Evolutionary conservation across 2,888 invertebrate species (phyloP).

Genomic region (Mythimna pallens): DNA sequence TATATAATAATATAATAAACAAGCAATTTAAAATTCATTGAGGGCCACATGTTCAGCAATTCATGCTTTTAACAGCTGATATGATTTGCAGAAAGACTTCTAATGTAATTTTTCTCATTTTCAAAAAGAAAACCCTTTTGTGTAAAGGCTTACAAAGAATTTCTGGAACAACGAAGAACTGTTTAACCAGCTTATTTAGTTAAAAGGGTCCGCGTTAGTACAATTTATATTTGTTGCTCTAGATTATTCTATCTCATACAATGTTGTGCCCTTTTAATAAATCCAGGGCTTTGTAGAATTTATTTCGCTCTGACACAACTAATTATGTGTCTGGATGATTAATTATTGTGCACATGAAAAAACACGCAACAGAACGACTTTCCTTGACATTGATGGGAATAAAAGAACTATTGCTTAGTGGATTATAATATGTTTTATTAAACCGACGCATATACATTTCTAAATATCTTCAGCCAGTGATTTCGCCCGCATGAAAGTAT

Average conservation of each 20-base stretch:
- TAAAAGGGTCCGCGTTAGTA: constrained; percentile 35
- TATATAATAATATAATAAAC: no score
- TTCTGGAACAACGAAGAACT: neutral
- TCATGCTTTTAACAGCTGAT: neutral
- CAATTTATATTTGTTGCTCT: constrained; percentile 12
- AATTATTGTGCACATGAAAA: constrained; percentile 13
- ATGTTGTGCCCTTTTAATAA: constrained; percentile 17
- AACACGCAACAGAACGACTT: constrained; percentile 8
- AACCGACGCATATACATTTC: no score
- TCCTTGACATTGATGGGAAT: constrained; percentile 22
- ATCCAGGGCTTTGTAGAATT: constrained; percentile 28
- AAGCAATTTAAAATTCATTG: no score
- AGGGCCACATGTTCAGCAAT: no score
- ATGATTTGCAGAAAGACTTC: neutral
- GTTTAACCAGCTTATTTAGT: constrained; percentile 33
- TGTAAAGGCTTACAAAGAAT: neutral
- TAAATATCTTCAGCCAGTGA: no score
- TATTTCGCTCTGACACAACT: constrained; percentile 8
- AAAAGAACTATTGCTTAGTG: neutral
- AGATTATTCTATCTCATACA: constrained; percentile 6
- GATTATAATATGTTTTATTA: neutral
- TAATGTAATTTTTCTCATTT: neutral
- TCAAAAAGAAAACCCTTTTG: neutral
- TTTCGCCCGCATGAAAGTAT: no score
- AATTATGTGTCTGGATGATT: constrained; percentile 28